Evolutionary conservation across 2,888 invertebrate species (phyloP).

Genomic region (Boloria euphrosyne): DNA sequence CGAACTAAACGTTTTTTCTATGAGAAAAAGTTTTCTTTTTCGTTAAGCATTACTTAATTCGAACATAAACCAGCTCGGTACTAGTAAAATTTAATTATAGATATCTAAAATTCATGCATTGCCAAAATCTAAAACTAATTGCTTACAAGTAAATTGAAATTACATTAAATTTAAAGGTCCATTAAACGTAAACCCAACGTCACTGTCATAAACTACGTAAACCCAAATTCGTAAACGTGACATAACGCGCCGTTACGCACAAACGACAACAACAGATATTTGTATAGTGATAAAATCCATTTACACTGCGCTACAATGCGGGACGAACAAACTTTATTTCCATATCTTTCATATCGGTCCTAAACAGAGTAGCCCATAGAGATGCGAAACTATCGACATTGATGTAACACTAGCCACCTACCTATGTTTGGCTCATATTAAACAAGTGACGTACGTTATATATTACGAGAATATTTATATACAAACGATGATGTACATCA

Average conservation of each 20-base stretch:
- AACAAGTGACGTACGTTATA: too few species aligned
- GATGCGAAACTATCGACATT: slow-evolving; percentile 32
- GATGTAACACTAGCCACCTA: background rate
- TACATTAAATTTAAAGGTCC: background rate
- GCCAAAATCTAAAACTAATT: too few species aligned
- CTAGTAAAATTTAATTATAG: too few species aligned
- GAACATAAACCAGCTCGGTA: too few species aligned
- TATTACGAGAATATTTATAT: too few species aligned
- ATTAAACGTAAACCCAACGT: background rate
- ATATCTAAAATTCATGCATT: too few species aligned
- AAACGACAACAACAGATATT: slow-evolving; percentile 60
- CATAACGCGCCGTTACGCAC: slow-evolving; percentile 53
- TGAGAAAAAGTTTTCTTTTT: too few species aligned
- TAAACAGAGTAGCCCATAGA: slow-evolving; percentile 43
- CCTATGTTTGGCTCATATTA: too few species aligned
- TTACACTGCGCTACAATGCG: slow-evolving; percentile 72
- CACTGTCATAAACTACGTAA: slow-evolving; percentile 3
- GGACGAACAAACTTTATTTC: slow-evolving; percentile 78
- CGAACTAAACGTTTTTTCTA: too few species aligned
- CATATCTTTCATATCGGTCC: slow-evolving; percentile 74
- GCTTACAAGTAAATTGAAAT: background rate
- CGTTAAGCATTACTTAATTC: too few species aligned
- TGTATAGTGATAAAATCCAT: slow-evolving; percentile 80
- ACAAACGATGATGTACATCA: too few species aligned
- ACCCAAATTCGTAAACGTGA: slow-evolving; percentile 43